phyloP scores from a whole-genome alignment of 53 echinoderm and acorn worm genomes.

The Stichopus horrens region DNA sequence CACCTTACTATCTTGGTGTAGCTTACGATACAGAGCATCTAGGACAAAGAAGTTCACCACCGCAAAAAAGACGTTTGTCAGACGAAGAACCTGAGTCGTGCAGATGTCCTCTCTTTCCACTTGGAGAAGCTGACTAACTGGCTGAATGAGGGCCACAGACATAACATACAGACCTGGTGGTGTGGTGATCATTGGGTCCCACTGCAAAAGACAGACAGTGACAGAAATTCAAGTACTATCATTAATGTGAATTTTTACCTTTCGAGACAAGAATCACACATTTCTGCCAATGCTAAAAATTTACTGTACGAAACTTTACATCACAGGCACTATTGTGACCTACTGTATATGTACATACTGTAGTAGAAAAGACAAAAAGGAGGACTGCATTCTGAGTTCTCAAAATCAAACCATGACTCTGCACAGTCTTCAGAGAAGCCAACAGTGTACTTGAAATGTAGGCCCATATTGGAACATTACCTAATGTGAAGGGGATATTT shows the following conservation, averaged over 20 bases:
- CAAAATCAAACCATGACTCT: no score
- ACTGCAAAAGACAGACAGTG: conserved; percentile 57
- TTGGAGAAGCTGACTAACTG: conserved; percentile 65
- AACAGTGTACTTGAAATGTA: no score
- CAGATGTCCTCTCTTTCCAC: conserved; percentile 69
- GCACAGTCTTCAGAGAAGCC: no score
- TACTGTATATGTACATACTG: no score
- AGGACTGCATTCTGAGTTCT: no score
- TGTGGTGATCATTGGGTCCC: conserved; percentile 97
- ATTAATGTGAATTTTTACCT: conserved; percentile 56
- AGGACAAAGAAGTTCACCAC: conserved; percentile 78
- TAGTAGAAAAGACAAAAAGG: no score
- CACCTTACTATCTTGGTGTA: conserved; percentile 24
- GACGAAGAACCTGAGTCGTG: conserved; percentile 65
- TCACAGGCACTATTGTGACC: no score
- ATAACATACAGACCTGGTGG: conserved; percentile 91
- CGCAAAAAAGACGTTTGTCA: conserved; percentile 86
- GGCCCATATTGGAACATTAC: no score
- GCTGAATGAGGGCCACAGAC: conserved; percentile 83
- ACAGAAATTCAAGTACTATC: conserved; percentile 82
- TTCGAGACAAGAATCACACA: no score
- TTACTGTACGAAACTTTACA: no score
- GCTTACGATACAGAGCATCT: conserved; percentile 65
- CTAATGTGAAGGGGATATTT: no score
- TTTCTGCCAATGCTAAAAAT: no score